A percentile compares a stretch with the other conserved stretches of the same genome.
Conservation (phyloP, 1,140 invertebrate genomes). For the Euglossa dilemma region DNA sequence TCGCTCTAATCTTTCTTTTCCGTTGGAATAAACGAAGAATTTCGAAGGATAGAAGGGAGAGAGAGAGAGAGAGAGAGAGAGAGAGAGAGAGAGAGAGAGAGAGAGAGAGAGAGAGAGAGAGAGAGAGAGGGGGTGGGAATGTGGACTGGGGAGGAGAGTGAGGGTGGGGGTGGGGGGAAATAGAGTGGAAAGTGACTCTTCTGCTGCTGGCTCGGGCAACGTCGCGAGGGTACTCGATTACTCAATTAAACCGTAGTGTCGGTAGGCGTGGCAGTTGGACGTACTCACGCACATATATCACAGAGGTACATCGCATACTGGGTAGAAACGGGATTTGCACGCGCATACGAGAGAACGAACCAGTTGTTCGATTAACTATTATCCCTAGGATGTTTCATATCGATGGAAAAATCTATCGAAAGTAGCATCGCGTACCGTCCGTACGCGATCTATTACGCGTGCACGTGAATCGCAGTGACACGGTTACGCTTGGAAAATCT, state of each 20-base stretch:
- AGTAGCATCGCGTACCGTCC: background rate
- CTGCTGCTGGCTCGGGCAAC: conserved; percentile 58
- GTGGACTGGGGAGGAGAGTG: too few species aligned
- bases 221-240: conserved; percentile 79
- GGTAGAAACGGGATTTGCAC: conserved; percentile 37
- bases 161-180: background rate
- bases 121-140: background rate
- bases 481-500: too few species aligned
- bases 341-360: background rate
- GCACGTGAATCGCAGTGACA: too few species aligned
- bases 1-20: too few species aligned
- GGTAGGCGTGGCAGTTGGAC: conserved; percentile 78
- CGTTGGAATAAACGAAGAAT: too few species aligned
- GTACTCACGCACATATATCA: conserved; percentile 77
- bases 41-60: too few species aligned
- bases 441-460: too few species aligned
- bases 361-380: background rate
- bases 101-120: too few species aligned
- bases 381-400: background rate
- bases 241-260: conserved; percentile 80
- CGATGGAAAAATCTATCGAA: background rate
- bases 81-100: too few species aligned
- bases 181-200: conserved; percentile 21
- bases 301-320: conserved; percentile 62
- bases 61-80: too few species aligned